Evolutionary conservation across 2,888 invertebrate genomes (phyloP), one percentile per base, ranked within the genome.

Genomic region (Panzeria rudis): DNA sequence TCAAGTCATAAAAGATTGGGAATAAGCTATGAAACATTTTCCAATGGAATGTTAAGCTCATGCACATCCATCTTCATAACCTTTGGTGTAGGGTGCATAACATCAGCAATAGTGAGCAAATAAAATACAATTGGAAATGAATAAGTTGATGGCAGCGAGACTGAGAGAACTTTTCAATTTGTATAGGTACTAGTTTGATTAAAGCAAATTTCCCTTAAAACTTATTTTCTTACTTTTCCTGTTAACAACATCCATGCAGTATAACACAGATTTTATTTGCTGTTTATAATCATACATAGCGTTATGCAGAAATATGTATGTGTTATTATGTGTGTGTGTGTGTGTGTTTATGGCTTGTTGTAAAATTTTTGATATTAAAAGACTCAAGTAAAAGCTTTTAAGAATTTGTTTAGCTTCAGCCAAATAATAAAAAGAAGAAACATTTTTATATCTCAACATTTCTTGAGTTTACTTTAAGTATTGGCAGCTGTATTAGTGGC

Each of bases 311-410:
- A 29, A 61, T 41, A 35, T 29, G 52, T 25, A 25, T 54, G 15
- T 11, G 11, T 50, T 3, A 15, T 3, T 5, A 20, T 17, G 9
- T 17, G 11, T 32, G 5, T n/a, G 29, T 32, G 38, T 41, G 6
- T 50, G 20, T 50, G 50, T n/a, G 29, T 13, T 9, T 32, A 52
- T 62, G 17, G 17, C 54, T 52, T 59, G 76, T 59, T 61, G 61
- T 47, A 56, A 77, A 77, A 66, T 4, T 41, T 75, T 80, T 52
- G 11, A 25, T 72, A 76, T 68, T 76, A 68, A 77, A 80, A 76
- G 41, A 54, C 20, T 72, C 41, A 54, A 72, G 61, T 59, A 84
- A 80, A 80, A 84, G 80, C 80, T 84, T 80, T 77, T 80, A 72
- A 64, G 61, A 68, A 72, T 76, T 76, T 71, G 44, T 52, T 73